Conservation (phyloP, 1,140 invertebrate genomes). For the Aphaenogaster rudis region DNA sequence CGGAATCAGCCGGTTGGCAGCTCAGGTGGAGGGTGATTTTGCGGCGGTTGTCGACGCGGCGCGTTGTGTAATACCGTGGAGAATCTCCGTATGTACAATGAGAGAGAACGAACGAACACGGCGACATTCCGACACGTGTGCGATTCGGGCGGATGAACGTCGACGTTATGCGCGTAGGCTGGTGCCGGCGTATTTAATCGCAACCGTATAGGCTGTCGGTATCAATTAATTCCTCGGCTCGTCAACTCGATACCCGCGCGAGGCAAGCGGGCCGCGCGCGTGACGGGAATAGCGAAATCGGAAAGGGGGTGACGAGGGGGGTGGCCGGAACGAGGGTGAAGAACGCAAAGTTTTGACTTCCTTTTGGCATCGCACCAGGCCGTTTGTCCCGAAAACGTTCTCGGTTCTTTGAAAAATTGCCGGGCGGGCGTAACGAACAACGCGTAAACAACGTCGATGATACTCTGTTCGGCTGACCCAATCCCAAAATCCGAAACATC, state of each 20-base stretch:
- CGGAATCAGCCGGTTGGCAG: constrained; percentile 1
- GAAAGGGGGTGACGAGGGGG: neutral
- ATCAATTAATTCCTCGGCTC: constrained; percentile 60
- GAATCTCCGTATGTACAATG: neutral
- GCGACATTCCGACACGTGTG: constrained; percentile 45
- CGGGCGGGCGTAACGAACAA: constrained; percentile 36
- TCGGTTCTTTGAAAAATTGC: constrained; percentile 57
- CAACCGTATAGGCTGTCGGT: constrained; percentile 18
- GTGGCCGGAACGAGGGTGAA: neutral
- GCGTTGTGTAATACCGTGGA: constrained; percentile 29
- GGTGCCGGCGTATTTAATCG: constrained; percentile 44
- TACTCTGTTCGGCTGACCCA: constrained; percentile 40
- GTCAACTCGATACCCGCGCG: constrained; percentile 40
- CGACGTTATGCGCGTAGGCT: constrained; percentile 12
- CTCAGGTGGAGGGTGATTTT: constrained; percentile 3
- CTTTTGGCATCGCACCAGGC: constrained; percentile 47
- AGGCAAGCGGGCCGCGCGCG: constrained; percentile 4
- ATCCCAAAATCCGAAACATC: constrained; percentile 17
- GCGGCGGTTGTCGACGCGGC: constrained; percentile 25
- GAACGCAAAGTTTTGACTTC: constrained; percentile 52
- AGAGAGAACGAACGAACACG: constrained; percentile 15
- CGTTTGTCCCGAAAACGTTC: constrained; percentile 53
- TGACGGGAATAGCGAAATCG: neutral
- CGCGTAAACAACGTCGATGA: constrained; percentile 56
- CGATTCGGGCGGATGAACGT: constrained; percentile 20